Conservation (phyloP, 2,888 invertebrate genomes). For the Hydroisotoma schaefferi region DNA sequence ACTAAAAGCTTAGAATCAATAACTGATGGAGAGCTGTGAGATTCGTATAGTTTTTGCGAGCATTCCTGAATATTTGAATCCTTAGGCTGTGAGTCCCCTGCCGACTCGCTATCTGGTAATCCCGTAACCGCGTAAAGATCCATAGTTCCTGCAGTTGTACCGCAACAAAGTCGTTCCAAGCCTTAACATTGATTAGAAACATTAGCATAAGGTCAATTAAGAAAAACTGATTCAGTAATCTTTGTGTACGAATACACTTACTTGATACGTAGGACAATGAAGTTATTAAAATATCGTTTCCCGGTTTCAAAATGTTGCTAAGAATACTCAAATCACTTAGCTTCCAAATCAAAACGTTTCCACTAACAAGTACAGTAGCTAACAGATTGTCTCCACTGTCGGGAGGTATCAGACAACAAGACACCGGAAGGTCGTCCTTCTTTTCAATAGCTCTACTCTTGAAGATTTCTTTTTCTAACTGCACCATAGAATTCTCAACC, state of each 20-base stretch:
- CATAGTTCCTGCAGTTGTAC: constrained; percentile 73
- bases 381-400: constrained; percentile 53
- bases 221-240: constrained; percentile 5
- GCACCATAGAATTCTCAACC: constrained; percentile 56
- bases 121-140: constrained; percentile 67
- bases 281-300: constrained; percentile 55
- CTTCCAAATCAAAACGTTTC: constrained; percentile 33
- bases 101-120: constrained; percentile 68
- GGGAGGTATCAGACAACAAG: constrained; percentile 65
- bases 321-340: constrained; percentile 26
- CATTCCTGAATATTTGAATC: constrained; percentile 29
- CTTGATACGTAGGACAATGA: constrained; percentile 83
- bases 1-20: constrained; percentile 26
- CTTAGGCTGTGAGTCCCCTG: constrained; percentile 55
- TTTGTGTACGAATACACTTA: constrained; percentile 51
- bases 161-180: constrained; percentile 79
- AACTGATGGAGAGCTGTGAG: background rate
- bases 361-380: constrained; percentile 34
- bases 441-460: constrained; percentile 60
- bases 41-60: constrained; percentile 30
- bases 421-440: constrained; percentile 64
- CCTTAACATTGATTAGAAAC: too few relatives aligned
- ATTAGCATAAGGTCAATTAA: too few relatives aligned
- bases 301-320: constrained; percentile 24
- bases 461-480: constrained; percentile 61